A percentile compares a stretch with the other conserved stretches of the same genome.
phyloP scores from a whole-genome alignment of 2,113 vertebrate genomes.

The Heliornis fulica region DNA sequence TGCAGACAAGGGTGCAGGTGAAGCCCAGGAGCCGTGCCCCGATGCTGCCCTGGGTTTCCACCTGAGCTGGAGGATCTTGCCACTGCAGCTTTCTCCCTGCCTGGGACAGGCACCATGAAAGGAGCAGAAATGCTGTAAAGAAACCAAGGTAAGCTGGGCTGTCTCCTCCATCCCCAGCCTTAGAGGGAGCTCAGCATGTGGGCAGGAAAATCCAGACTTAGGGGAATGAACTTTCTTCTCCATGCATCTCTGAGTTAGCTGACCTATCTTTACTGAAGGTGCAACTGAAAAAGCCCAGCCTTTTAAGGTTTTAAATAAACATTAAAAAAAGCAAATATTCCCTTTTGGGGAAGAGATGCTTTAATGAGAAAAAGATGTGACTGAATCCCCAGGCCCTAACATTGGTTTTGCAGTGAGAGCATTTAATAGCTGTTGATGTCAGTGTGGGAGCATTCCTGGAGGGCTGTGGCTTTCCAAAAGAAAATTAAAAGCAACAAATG shows the following conservation, averaged over 20 bases:
- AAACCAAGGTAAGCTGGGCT: background rate
- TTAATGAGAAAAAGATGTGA: background rate
- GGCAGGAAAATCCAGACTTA: background rate
- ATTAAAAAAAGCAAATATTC: background rate
- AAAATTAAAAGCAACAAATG: background rate
- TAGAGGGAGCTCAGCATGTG: background rate
- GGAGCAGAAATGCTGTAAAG: background rate
- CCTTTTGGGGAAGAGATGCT: background rate
- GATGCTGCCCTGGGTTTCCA: rapidly evolving
- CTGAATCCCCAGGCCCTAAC: background rate
- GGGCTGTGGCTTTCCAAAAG: background rate
- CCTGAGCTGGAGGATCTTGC: rapidly evolving
- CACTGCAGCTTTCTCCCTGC: background rate
- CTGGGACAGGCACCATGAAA: background rate
- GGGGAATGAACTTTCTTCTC: background rate
- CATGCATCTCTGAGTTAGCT: background rate
- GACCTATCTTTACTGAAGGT: background rate
- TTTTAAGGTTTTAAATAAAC: background rate
- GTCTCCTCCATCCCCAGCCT: background rate
- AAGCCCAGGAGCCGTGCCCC: background rate
- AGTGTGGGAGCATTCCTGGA: rapidly evolving
- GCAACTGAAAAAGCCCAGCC: background rate
- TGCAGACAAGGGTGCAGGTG: background rate
- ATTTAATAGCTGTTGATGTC: background rate
- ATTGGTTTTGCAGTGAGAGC: background rate